Percentiles rank a stretch among this genome's conserved stretches.
Evolutionary conservation across 2,888 invertebrate species (phyloP).

Genomic region (Pachymerium ferrugineum): DNA sequence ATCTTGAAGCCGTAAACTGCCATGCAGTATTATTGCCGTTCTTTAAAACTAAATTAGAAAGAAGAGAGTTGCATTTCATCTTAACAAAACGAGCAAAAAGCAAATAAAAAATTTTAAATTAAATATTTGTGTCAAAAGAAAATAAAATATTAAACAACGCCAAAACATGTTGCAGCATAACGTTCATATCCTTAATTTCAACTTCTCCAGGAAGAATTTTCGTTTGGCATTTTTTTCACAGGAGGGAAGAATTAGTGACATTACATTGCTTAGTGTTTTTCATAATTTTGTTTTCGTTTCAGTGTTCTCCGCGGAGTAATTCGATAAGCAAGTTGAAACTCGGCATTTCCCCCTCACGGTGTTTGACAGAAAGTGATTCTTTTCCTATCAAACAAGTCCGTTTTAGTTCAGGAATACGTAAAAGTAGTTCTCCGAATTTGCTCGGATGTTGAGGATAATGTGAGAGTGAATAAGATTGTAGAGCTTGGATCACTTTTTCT

Average conservation of each 20-base stretch:
- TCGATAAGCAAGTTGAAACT: slow-evolving; percentile 95
- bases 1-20: background rate
- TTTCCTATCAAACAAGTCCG: slow-evolving; percentile 92
- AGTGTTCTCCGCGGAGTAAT: slow-evolving; percentile 82
- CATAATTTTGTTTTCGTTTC: slow-evolving; percentile 27
- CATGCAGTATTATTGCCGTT: background rate
- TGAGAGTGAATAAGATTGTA: slow-evolving; percentile 82
- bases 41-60: background rate
- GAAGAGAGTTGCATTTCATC: background rate
- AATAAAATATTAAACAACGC: too few relatives aligned
- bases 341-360: slow-evolving; percentile 81
- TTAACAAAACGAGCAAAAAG: background rate
- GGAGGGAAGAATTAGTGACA: too few relatives aligned
- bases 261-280: too few relatives aligned
- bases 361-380: slow-evolving; percentile 79
- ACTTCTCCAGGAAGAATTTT: too few relatives aligned
- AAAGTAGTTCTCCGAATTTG: slow-evolving; percentile 87
- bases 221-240: too few relatives aligned
- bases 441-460: slow-evolving; percentile 90
- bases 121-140: too few relatives aligned
- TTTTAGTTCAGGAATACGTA: slow-evolving; percentile 90
- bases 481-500: slow-evolving; percentile 84
- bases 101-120: too few relatives aligned
- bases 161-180: too few relatives aligned
- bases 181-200: too few relatives aligned